These are phyloP conservation scores for Podargus strigoides DNA, from an alignment of 2,797 vertebrate species.

Conservation along the genomic window DNA sequence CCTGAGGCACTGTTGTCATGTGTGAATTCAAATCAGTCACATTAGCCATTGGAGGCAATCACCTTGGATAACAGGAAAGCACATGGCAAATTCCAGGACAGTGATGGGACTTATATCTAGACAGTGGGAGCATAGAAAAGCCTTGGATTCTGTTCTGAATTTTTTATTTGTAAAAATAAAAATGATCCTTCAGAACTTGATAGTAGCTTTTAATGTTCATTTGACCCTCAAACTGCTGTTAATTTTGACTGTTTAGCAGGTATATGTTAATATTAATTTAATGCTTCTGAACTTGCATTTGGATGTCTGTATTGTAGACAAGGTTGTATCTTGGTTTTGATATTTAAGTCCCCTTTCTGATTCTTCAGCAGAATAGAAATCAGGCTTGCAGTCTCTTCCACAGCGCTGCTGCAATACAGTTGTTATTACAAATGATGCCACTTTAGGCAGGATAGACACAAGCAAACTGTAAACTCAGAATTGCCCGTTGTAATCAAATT, in stretches of 20 bases:
- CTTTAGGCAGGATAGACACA: conserved; percentile 35
- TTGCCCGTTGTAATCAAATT: conserved; percentile 60
- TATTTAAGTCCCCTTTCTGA: not conserved
- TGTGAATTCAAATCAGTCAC: rapidly evolving
- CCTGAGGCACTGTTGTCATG: not conserved
- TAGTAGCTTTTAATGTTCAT: not conserved
- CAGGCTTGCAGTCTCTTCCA: not conserved
- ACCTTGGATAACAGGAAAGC: not conserved
- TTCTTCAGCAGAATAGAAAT: conserved; percentile 8
- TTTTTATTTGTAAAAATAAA: not conserved
- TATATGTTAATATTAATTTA: not conserved
- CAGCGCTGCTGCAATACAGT: not conserved
- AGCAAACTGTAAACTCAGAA: conserved; percentile 43
- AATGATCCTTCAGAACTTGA: not conserved
- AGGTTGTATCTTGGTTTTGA: not conserved
- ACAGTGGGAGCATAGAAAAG: not conserved
- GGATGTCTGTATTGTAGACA: not conserved
- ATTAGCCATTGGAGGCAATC: not conserved
- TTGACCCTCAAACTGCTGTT: not conserved
- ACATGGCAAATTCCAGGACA: not conserved
- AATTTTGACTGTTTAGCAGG: not conserved
- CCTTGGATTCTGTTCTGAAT: not conserved
- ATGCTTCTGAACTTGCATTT: not conserved
- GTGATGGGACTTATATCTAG: not conserved
- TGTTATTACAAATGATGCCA: conserved; percentile 49